phyloP scores from a whole-genome alignment of 2,113 vertebrate species.

The Alligator sinensis region DNA sequence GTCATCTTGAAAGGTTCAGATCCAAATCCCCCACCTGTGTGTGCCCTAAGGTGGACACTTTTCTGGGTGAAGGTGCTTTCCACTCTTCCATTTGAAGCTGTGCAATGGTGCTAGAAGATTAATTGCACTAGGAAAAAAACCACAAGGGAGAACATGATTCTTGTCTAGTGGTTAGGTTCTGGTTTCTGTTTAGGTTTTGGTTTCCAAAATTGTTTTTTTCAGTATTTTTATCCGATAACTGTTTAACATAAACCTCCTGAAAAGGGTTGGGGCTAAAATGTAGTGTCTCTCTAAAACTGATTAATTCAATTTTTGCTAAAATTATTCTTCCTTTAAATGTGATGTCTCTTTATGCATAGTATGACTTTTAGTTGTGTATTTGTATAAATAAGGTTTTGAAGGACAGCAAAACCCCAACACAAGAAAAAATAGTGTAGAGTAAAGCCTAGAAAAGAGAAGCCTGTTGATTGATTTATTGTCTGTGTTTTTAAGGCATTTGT shows the following conservation, averaged over 20 bases:
- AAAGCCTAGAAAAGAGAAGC: not conserved
- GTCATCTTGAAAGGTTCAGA: too few species aligned
- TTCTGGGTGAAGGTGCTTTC: too few species aligned
- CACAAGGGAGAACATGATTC: not conserved
- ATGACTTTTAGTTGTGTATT: not conserved
- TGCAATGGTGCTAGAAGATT: too few species aligned
- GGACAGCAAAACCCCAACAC: not conserved
- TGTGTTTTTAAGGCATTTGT: slow-evolving; percentile 83
- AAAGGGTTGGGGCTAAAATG: not conserved
- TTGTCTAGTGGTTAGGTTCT: not conserved
- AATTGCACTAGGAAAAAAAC: too few species aligned
- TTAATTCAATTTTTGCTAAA: not conserved
- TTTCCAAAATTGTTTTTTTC: too few species aligned
- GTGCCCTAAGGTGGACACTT: too few species aligned
- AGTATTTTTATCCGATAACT: not conserved
- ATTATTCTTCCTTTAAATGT: not conserved
- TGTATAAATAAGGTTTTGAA: not conserved
- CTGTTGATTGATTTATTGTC: not conserved
- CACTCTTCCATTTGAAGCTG: too few species aligned
- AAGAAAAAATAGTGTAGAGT: not conserved
- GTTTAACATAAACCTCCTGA: not conserved
- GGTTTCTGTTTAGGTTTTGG: not conserved
- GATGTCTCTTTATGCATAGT: not conserved
- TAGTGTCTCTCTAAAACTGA: not conserved
- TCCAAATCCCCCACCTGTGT: too few species aligned